Evolutionary conservation across 2,113 vertebrate species (phyloP).

Genomic region (Tachysurus vachellii): DNA sequence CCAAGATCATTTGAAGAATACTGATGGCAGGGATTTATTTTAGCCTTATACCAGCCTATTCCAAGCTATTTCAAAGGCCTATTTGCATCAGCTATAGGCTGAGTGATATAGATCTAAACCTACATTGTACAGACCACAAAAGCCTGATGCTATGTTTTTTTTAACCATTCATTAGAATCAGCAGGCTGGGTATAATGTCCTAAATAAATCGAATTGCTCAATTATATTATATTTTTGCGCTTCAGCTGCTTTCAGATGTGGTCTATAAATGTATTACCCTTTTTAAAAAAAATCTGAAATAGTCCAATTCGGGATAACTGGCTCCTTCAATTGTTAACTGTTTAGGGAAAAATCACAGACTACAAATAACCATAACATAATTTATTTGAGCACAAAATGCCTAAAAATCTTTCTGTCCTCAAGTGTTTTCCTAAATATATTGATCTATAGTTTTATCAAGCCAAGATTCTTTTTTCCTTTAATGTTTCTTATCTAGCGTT

Average conservation of each 20-base stretch:
- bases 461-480: background rate
- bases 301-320: background rate
- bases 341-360: background rate
- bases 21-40: constrained; percentile 81
- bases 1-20: constrained; percentile 82
- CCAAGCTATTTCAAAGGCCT: constrained; percentile 46
- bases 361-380: background rate
- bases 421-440: background rate
- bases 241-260: background rate
- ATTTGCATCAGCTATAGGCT: constrained; percentile 37
- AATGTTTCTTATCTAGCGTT: background rate
- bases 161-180: constrained; percentile 4
- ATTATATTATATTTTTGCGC: constrained; percentile 7
- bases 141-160: constrained; percentile 19
- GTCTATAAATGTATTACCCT: background rate
- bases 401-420: background rate
- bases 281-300: background rate
- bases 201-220: constrained; percentile 16
- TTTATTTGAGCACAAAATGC: background rate
- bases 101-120: constrained; percentile 24
- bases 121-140: constrained; percentile 17
- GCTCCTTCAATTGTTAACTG: background rate
- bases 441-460: background rate
- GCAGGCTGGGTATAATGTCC: background rate
- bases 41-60: constrained; percentile 45